Base-by-base conservation (phyloP, 2,113 vertebrate genomes). In the Bagarius yarrelli region DNA sequence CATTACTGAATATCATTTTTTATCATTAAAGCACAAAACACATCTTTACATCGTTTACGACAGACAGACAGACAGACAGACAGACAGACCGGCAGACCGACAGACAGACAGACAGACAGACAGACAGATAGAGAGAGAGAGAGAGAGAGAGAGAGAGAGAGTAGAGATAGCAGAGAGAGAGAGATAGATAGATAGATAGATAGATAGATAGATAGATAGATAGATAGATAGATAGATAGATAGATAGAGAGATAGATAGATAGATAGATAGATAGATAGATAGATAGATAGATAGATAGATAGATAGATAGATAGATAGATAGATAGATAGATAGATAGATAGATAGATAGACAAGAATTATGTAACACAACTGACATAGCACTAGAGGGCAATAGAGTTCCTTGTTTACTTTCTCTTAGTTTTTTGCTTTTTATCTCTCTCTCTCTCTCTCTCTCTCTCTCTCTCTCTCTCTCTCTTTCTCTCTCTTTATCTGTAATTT, bases 311-410 rank as follows among this genome's bases (percentile, higher is more conserved):
- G 56, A 60, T 60, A 30, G 59, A 60, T 60, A 60, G 59, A 66
- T 13, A 40, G 63, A 66, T 36, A 66, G 32, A 66, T 23, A 66
- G 63, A 66, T 23, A 40, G 34, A 66, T 23, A 66, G 63, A 66
- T 13, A 66, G 63, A 40, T 23, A 66, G 63, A 66, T 19, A 23
- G 63, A 50, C 5, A 50, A 50, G 32, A 15, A n/a, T 69, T 16
- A 15, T 47, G 66, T 69, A 69, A 44, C 23, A 69, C 21, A 40
- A 23, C 34, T 69, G 36, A 69, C 44, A 1, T 44, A 14, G 44
- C 66, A 69, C 36, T 69, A 69, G 66, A 69, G 36, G 64, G 66
- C 66, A 69, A 6, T 69, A 23, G 21, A 69, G 66, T 23, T n/a
- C 19, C 4, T 15, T 16, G 18, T 66, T 0, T 66, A 3, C 14